A percentile compares a stretch with the other conserved stretches of the same genome.
Evolutionary conservation across 2,888 invertebrate genomes (phyloP).

Genomic region (Polymixis lichenea): DNA sequence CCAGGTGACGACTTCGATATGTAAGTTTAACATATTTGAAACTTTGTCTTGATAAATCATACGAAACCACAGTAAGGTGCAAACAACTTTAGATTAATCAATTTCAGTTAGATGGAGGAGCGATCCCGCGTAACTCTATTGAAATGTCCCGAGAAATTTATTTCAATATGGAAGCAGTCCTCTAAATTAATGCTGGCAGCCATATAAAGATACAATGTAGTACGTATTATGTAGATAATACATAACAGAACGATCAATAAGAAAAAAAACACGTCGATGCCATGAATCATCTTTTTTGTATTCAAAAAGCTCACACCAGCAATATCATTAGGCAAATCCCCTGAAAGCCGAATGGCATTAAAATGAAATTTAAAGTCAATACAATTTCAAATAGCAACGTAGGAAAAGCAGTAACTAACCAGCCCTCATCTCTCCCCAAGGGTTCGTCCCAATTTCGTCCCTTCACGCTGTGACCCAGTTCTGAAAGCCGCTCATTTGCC

Average conservation of each 20-base stretch:
- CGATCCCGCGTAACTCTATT: neutral
- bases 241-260: slow-evolving; percentile 3
- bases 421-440: slow-evolving; percentile 80
- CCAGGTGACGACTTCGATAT: slow-evolving; percentile 27
- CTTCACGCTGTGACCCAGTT: slow-evolving; percentile 88
- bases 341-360: slow-evolving; percentile 49
- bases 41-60: slow-evolving; percentile 32
- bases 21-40: slow-evolving; percentile 32
- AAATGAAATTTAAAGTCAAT: slow-evolving; percentile 64
- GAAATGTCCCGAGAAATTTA: slow-evolving; percentile 1
- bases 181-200: slow-evolving; percentile 13
- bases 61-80: slow-evolving; percentile 19
- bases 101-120: slow-evolving; percentile 9
- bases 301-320: slow-evolving; percentile 41
- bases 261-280: slow-evolving; percentile 24
- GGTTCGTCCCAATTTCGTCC: slow-evolving; percentile 88
- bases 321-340: slow-evolving; percentile 50
- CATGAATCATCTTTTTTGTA: slow-evolving; percentile 32
- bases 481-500: slow-evolving; percentile 85
- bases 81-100: slow-evolving; percentile 33
- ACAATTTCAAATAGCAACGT: slow-evolving; percentile 71
- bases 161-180: slow-evolving; percentile 1
- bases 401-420: slow-evolving; percentile 72
- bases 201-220: neutral
- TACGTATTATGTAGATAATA: neutral